phyloP scores from a whole-genome alignment of 2,113 vertebrate genomes.

The Cinclus mexicanus region DNA sequence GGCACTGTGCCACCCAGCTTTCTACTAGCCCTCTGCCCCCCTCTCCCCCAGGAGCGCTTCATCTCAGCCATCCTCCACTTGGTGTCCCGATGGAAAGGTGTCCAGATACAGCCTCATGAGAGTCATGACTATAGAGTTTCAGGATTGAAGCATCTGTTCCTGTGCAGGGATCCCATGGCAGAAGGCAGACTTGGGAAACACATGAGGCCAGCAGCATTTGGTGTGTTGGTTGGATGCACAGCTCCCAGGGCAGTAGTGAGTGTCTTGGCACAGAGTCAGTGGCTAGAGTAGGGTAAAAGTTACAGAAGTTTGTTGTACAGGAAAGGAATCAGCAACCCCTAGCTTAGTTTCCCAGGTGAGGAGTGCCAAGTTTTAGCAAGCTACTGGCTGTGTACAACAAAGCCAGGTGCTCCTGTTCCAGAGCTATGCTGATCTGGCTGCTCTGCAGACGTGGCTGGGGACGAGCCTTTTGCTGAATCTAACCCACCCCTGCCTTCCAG shows the following conservation, averaged over 20 bases:
- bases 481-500: neutral
- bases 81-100: neutral
- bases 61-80: neutral
- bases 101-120: neutral
- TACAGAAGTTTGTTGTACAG: neutral
- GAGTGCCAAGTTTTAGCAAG: neutral
- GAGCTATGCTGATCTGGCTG: rapidly evolving
- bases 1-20: neutral
- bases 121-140: neutral
- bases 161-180: neutral
- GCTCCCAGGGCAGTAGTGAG: neutral
- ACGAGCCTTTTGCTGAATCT: neutral
- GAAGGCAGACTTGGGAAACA: rapidly evolving
- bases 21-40: neutral
- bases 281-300: neutral
- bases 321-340: neutral
- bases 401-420: neutral
- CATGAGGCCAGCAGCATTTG: neutral
- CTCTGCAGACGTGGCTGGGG: neutral
- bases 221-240: neutral
- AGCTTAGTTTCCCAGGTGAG: neutral
- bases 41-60: rapidly evolving
- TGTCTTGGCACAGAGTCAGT: neutral
- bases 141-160: neutral
- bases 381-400: rapidly evolving